A percentile compares a stretch with the other conserved stretches of the same genome.
These are phyloP conservation scores for Monopterus albus DNA, from an alignment of 2,113 vertebrate species.

Conservation along the genomic window DNA sequence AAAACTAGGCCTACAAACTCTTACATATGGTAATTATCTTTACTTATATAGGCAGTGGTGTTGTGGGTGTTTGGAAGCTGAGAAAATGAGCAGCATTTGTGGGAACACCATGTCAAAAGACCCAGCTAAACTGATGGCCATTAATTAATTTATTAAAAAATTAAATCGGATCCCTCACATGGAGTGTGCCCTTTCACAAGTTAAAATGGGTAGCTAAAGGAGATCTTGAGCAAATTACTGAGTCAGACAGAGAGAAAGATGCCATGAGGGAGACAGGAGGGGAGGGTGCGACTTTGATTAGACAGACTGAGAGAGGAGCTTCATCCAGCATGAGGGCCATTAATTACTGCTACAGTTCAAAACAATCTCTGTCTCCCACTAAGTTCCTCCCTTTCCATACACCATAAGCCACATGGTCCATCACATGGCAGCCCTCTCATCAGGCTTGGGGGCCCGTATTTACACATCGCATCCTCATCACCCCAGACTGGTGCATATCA, in stretches of 20 bases:
- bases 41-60: too few species aligned
- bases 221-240: conserved; percentile 48
- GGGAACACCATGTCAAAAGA: conserved; percentile 32
- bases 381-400: conserved; percentile 16
- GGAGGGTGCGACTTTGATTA: conserved; percentile 48
- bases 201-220: conserved; percentile 36
- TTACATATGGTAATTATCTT: too few species aligned
- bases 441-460: not conserved
- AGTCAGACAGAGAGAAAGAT: conserved; percentile 24
- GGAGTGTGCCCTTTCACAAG: conserved; percentile 11
- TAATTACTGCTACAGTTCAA: conserved; percentile 70
- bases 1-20: too few species aligned
- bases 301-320: conserved; percentile 41
- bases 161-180: conserved; percentile 34
- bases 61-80: not conserved
- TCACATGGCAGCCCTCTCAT: conserved; percentile 35
- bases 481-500: conserved; percentile 1
- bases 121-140: conserved; percentile 15
- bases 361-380: conserved; percentile 55
- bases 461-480: conserved; percentile 19
- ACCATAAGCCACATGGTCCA: conserved; percentile 31
- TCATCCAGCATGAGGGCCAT: conserved; percentile 36
- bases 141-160: conserved; percentile 65
- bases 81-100: not conserved
- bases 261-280: conserved; percentile 17